Percentiles rank a stretch among this genome's conserved stretches.
Conservation (phyloP, 2,888 invertebrate species). For the Ochropleura leucogaster region DNA sequence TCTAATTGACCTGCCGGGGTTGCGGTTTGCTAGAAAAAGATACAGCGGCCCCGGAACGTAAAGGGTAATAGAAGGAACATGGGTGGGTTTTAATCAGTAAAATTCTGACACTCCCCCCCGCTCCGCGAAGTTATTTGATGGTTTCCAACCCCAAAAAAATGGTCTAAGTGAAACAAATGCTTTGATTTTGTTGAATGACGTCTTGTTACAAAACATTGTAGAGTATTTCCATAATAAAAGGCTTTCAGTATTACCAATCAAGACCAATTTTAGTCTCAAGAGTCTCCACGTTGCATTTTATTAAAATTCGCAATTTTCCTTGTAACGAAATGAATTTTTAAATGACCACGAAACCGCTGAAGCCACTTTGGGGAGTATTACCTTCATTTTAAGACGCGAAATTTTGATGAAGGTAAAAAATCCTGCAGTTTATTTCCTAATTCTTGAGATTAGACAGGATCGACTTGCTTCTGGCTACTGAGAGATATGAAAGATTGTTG, state of each 20-base stretch:
- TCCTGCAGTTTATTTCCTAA: constrained; percentile 23
- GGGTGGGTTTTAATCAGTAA: too few species aligned
- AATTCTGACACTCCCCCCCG: too few species aligned
- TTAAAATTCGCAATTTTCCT: constrained; percentile 57
- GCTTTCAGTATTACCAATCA: constrained; percentile 19
- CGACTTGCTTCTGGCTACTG: constrained; percentile 10
- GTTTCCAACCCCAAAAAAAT: too few species aligned
- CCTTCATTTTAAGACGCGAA: constrained; percentile 40
- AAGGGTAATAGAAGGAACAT: too few species aligned
- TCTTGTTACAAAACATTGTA: background rate
- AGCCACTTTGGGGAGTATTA: constrained; percentile 50
- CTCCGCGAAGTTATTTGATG: too few species aligned
- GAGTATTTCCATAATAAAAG: background rate
- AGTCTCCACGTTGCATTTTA: constrained; percentile 49
- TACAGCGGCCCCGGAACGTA: too few species aligned
- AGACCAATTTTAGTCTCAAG: constrained; percentile 24
- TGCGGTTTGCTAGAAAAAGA: too few species aligned
- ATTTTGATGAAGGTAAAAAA: constrained; percentile 49
- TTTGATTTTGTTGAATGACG: too few species aligned
- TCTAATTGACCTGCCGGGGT: too few species aligned
- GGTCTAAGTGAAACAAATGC: too few species aligned
- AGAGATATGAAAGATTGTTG: background rate
- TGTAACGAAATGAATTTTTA: constrained; percentile 59
- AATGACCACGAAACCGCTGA: constrained; percentile 53
- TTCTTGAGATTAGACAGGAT: constrained; percentile 35